Evolutionary conservation across 2,797 vertebrate genomes (phyloP), one percentile per base, ranked within the genome.

Genomic region (Alosa sapidissima): DNA sequence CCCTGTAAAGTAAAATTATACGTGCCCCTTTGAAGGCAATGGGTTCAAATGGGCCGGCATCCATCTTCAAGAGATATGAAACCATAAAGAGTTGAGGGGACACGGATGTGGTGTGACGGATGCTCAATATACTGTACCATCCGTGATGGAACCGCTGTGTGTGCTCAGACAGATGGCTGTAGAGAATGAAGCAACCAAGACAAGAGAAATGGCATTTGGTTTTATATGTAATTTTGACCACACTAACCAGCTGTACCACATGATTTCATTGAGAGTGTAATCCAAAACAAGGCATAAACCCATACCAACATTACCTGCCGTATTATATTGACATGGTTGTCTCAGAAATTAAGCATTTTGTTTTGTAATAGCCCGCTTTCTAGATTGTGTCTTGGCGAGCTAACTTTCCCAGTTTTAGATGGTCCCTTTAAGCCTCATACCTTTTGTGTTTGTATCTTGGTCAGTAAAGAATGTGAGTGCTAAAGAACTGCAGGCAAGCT

Each of bases 1-100:
- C 47, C 62, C 41, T 81, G 81, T 83, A 84, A 87, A 85, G 83
- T 68, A 5, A 91, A 85, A 91, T 88, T 81, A 81, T 85, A 41
- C 84, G 83, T 87, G 83, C 84, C 47, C 55, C 52, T 84, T 88
- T 84, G 14, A 89, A 86, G 87, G 88, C 51, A 54, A 65, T 82
- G 81, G 55, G 48, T 82, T 82, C 60, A 82, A 87, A 90, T 85
- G 82, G 83, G 13, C 81, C 85, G 60, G 52, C 75, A 45, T 84
- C 55, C 82, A 54, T 82, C 33, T 21, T 8, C 47, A 24, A 83
- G 51, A 54, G 54, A 24, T 54, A 65, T 49, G 47, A 52, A 72
- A 16, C 62, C 28, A 19, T 81, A 2, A n/a, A 86, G 54, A 41
- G 11, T 28, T 84, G n/a, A 8, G 41, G 65, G 86, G 41, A 78